Conservation (phyloP, 1,140 invertebrate species). For the Papilio aristodemus region DNA sequence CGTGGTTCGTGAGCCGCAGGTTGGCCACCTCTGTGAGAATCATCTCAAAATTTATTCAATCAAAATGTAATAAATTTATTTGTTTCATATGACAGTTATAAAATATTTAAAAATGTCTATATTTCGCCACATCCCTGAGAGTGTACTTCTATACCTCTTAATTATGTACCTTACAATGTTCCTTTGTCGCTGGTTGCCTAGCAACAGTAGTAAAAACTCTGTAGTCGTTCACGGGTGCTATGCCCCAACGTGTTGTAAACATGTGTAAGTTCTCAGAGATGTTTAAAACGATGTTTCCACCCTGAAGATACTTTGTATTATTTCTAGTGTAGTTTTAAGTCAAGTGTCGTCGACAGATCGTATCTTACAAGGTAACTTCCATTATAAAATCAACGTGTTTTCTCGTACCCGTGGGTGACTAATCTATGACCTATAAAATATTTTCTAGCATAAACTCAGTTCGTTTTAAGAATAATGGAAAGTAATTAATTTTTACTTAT, state of each 20-base stretch:
- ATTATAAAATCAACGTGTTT: neutral
- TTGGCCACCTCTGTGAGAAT: no score
- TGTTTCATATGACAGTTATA: no score
- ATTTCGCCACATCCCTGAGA: neutral
- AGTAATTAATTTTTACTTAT: no score
- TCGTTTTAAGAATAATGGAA: no score
- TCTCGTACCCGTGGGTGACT: slow-evolving; percentile 9
- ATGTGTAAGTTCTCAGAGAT: slow-evolving; percentile 50
- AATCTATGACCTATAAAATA: slow-evolving; percentile 21
- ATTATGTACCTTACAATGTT: slow-evolving; percentile 5
- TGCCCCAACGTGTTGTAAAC: slow-evolving; percentile 43
- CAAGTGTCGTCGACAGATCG: neutral
- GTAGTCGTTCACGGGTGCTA: slow-evolving; percentile 37
- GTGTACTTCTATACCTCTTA: neutral
- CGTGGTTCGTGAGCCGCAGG: no score
- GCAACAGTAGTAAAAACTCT: slow-evolving; percentile 56
- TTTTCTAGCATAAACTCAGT: neutral
- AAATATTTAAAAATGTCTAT: no score
- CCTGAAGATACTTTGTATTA: slow-evolving; percentile 42
- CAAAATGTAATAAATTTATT: no score
- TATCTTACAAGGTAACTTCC: slow-evolving; percentile 13
- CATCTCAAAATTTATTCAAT: no score
- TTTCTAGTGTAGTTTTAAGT: slow-evolving; percentile 9
- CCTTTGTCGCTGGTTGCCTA: slow-evolving; percentile 44
- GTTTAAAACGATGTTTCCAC: slow-evolving; percentile 53